phyloP scores from a whole-genome alignment of 1,140 invertebrate species.

The Tetragnatha versicolor region DNA sequence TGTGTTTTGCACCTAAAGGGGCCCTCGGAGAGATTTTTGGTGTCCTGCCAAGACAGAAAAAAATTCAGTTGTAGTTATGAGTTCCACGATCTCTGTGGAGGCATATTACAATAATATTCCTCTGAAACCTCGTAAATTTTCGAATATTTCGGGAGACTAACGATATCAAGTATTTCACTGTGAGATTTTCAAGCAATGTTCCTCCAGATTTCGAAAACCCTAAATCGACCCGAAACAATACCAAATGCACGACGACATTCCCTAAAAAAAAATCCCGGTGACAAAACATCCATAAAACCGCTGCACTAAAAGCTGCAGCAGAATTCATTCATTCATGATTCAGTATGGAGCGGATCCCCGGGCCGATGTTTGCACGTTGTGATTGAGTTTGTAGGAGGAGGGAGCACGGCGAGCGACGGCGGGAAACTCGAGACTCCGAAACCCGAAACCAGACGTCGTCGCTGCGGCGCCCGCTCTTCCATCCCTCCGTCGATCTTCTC shows the following conservation, averaged over 20 bases:
- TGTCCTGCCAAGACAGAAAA: too few species aligned
- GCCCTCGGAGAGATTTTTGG: too few species aligned
- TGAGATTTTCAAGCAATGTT: background rate
- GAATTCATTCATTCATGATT: background rate
- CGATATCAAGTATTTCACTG: background rate
- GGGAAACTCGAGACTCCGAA: constrained; percentile 47
- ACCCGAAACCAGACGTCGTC: constrained; percentile 43
- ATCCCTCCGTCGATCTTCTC: background rate
- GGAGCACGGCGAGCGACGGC: constrained; percentile 24
- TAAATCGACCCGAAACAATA: too few species aligned
- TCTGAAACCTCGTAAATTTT: too few species aligned
- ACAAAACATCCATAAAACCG: background rate
- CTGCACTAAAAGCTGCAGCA: background rate
- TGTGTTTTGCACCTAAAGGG: too few species aligned
- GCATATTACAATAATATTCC: too few species aligned
- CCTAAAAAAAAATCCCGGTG: too few species aligned
- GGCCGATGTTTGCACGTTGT: constrained; percentile 49
- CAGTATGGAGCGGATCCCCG: constrained; percentile 12
- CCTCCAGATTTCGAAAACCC: background rate
- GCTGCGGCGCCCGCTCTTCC: constrained; percentile 31
- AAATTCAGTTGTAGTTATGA: too few species aligned
- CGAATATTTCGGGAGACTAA: background rate
- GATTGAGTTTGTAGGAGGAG: constrained; percentile 55
- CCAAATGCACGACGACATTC: too few species aligned
- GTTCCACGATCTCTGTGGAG: too few species aligned